Evolutionary conservation across 2,797 vertebrate genomes (phyloP), one percentile per base, ranked within the genome.

Genomic region (Myoxocephalus aenaeus): DNA sequence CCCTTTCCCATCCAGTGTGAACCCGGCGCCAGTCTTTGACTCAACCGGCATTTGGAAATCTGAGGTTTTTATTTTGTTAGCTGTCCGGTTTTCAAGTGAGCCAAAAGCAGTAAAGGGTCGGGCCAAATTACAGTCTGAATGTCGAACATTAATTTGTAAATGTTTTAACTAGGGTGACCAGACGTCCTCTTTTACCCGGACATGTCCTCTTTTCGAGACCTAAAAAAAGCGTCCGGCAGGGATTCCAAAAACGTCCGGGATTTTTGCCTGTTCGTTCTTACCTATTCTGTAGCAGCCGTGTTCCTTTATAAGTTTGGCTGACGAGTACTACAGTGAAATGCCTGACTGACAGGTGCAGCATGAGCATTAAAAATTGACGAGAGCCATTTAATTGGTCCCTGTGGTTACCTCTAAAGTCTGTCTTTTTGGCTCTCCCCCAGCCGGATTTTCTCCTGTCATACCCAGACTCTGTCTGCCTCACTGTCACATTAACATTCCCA

Each of bases 331-430:
- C 70, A 78, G 63, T 68, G 70, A 81, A 74, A 51, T 22, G 51
- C 11, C 71, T 81, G 87, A 90, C 80, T 87, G 91, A 85, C 87
- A 89, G 85, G 82, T 86, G 72, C 77, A 85, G 80, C 58, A 15
- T 46, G 53, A 69, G 54, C 81, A 85, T 90, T 66, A 90, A 89
- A 76, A 67, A 87, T 81, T 76, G 84, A 92, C 68, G 75, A 75
- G 65, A 51, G 76, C 67, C 74, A 78, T 88, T 86, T 92, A 90
- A 92, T 91, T 88, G 86, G 89, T 86, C 86, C 84, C 87, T 54
- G 64, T 88, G 81, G 89, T 89, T 87, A 80, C 80, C 75, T 87
- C 56, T 34, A 63, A 78, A 87, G 81, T 48, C 38, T 3, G 14
- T 62, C 42, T 84, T 79, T 81, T 62, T 91, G 79, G 83, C 83